Conservation (phyloP, 2,113 vertebrate genomes). For the Sakesphorus luctuosus region DNA sequence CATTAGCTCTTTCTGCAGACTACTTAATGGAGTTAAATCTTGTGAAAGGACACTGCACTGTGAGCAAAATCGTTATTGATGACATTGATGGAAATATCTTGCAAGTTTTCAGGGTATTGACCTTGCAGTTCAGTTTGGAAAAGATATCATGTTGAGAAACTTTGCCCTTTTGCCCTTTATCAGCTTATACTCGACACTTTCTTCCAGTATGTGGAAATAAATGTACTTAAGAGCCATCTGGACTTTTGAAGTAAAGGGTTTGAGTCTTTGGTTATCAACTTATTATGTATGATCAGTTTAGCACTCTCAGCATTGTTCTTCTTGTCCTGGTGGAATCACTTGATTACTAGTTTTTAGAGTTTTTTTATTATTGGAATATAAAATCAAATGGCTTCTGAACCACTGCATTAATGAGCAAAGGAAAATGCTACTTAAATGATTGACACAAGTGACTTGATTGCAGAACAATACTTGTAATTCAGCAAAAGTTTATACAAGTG, state of each 20-base stretch:
- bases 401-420: background rate
- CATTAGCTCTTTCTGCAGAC: background rate
- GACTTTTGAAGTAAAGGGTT: background rate
- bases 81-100: background rate
- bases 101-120: constrained; percentile 28
- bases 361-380: background rate
- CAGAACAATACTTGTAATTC: background rate
- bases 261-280: background rate
- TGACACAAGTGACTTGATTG: background rate
- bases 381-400: background rate
- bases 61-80: background rate
- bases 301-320: background rate
- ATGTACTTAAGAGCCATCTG: background rate
- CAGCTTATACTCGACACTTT: background rate
- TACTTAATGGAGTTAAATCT: background rate
- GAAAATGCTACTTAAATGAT: background rate
- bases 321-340: background rate
- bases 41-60: background rate
- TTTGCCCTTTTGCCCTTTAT: constrained; percentile 7
- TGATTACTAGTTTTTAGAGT: background rate
- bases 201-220: background rate
- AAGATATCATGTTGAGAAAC: constrained; percentile 30
- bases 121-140: constrained; percentile 27
- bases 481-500: background rate
- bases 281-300: background rate